Conservation (phyloP, 2,113 vertebrate genomes). For the Dryoscopus gambensis region DNA sequence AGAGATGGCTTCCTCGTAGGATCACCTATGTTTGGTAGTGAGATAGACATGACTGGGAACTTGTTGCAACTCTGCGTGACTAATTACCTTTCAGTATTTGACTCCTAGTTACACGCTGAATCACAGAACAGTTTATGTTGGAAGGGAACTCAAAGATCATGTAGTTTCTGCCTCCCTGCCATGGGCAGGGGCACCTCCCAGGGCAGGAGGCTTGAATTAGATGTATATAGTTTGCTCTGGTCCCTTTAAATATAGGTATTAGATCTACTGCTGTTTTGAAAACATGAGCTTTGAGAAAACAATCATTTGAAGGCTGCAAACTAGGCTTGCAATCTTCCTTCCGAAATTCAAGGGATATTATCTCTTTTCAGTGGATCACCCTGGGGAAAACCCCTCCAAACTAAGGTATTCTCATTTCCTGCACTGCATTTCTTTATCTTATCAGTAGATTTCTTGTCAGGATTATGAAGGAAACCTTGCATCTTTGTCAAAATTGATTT, state of each 20-base stretch:
- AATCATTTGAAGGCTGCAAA: not conserved
- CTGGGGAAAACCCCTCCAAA: slow-evolving; percentile 3
- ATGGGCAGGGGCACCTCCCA: not conserved
- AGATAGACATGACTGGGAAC: not conserved
- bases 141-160: not conserved
- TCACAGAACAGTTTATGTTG: not conserved
- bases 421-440: slow-evolving; percentile 3
- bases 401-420: not conserved
- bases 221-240: not conserved
- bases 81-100: not conserved
- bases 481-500: not conserved
- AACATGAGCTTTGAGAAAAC: not conserved
- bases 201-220: not conserved
- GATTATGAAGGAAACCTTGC: not conserved
- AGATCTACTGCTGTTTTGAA: not conserved
- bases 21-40: not conserved
- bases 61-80: not conserved
- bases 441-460: not conserved
- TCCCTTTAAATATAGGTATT: not conserved
- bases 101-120: not conserved
- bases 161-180: not conserved
- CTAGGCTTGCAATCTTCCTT: not conserved
- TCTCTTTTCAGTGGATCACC: not conserved
- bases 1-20: not conserved
- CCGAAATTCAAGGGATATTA: not conserved